A percentile compares a stretch with the other conserved stretches of the same genome.
phyloP scores from a whole-genome alignment of 2,797 vertebrate species.

The Acanthiza pusilla region DNA sequence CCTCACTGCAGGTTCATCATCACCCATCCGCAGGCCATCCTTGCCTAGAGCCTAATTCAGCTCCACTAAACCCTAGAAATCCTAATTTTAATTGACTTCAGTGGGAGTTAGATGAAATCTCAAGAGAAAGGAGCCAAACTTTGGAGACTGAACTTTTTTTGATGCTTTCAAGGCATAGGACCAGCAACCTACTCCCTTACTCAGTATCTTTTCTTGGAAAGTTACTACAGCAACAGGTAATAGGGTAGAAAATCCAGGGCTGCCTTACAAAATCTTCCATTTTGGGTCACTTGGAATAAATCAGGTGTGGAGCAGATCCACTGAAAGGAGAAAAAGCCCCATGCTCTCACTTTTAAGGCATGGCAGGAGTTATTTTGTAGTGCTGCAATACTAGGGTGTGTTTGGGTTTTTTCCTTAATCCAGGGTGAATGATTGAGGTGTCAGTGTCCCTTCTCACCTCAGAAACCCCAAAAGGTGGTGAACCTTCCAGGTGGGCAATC shows the following conservation, averaged over 20 bases:
- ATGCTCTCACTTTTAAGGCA: neutral
- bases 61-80: neutral
- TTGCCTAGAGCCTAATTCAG: constrained; percentile 13
- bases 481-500: neutral
- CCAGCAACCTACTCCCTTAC: neutral
- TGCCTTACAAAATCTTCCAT: neutral
- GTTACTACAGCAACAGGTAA: neutral
- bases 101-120: neutral
- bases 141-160: neutral
- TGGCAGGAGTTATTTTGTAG: neutral
- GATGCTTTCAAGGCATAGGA: neutral
- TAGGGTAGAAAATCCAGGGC: neutral
- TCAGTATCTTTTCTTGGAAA: neutral
- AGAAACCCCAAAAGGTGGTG: neutral
- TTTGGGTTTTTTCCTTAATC: too few relatives aligned
- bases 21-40: neutral
- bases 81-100: constrained; percentile 34
- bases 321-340: neutral
- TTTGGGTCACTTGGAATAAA: neutral
- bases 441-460: neutral
- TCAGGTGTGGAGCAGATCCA: neutral
- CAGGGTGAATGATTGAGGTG: neutral
- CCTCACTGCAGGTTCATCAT: neutral
- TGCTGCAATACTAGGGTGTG: neutral
- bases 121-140: neutral